phyloP scores from a whole-genome alignment of 2,797 vertebrate species.

The Oreonectes daqikongensis region DNA sequence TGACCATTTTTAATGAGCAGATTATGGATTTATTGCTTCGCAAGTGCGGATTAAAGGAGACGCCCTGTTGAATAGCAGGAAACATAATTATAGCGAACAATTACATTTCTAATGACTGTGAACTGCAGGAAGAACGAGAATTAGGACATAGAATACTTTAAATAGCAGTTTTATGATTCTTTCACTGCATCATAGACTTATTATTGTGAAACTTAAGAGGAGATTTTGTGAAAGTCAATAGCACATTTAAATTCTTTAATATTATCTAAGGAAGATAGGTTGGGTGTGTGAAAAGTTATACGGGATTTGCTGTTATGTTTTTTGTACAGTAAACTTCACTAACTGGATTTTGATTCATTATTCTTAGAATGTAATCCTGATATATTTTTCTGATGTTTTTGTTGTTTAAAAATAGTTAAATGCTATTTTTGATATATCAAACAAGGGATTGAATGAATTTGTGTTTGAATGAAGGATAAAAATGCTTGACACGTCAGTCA shows the following conservation, averaged over 20 bases:
- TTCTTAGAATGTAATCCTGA: background rate
- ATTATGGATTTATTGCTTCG: constrained; percentile 44
- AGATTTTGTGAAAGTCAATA: constrained; percentile 1
- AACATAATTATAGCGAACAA: constrained; percentile 41
- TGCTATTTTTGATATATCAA: no score
- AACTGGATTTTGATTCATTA: background rate
- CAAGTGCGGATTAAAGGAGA: constrained; percentile 38
- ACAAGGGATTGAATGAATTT: background rate
- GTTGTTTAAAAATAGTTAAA: no score
- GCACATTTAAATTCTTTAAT: background rate
- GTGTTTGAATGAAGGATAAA: background rate
- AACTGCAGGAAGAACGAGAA: background rate
- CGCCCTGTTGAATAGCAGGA: constrained; percentile 17
- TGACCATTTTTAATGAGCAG: constrained; percentile 45
- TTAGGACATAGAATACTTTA: background rate
- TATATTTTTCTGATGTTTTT: no score
- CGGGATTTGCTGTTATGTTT: no score
- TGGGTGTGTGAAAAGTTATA: background rate
- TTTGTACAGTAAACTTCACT: background rate
- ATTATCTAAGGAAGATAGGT: background rate
- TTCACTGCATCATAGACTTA: background rate
- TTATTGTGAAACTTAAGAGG: background rate
- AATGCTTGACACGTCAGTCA: no score
- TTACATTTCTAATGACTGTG: constrained; percentile 43
- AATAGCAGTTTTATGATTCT: constrained; percentile 12